Evolutionary conservation across 2,888 invertebrate species (phyloP), one percentile per base, ranked within the genome.

Genomic region (Erebia ligea): DNA sequence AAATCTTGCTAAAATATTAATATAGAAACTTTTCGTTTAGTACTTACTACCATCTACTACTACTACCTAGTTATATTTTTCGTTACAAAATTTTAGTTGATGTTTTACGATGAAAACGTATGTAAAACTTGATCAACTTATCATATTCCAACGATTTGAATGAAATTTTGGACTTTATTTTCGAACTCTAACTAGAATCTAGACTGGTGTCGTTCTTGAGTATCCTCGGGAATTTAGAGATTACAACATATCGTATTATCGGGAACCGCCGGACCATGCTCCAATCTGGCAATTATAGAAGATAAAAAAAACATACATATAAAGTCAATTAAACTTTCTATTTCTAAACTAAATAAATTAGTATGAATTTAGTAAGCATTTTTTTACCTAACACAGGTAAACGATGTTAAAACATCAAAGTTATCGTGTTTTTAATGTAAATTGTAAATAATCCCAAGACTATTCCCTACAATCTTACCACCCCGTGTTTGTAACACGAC

Each of bases 401-500:
- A 59, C n/a, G 11, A 19, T 25, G 25, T n/a, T n/a, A 48, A 48
- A 48, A 15, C 61, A 54, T 42, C n/a, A n/a, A 56, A 54, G 17
- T 65, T 56, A 15, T 65, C 42, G 42, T 40, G 13, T 11, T 17
- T 58, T 45, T 17, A 58, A 42, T 40, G 48, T 48, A 8, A 48
- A 45, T 58, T 67, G 48, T 57, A 48, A 67, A 42, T 48, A 58
- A 58, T 34, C 48, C 58, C 48, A 25, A 25, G 17, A 15, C 57
- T 34, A 19, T 56, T 34, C 57, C 58, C 45, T 67, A n/a, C n/a
- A 58, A 48, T n/a, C 8, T 48, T 17, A 61, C 45, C 3, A 5
- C 34, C 58, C 58, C n/a, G 48, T 25, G 13, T 64, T 52, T 67
- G 58, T 19, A 67, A 58, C 48, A 13, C 67, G 25, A 67, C 67